A percentile compares a stretch with the other conserved stretches of the same genome.
Evolutionary conservation across 2,888 invertebrate species (phyloP).

Genomic region (Clitarchus hookeri): DNA sequence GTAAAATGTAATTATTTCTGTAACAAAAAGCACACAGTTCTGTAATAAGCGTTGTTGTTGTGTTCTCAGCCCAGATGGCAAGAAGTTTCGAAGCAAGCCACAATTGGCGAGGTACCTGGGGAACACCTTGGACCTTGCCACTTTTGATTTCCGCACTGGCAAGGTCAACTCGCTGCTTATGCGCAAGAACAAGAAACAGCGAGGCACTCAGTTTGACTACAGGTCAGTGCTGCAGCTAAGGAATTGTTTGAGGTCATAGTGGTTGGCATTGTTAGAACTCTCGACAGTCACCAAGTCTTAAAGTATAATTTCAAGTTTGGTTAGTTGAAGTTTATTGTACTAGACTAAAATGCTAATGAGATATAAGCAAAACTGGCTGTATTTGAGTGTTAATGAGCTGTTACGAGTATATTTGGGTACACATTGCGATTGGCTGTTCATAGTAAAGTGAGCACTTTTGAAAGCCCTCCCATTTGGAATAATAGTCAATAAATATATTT

Average conservation of each 20-base stretch:
- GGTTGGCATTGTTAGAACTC: background rate
- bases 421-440: too few species aligned
- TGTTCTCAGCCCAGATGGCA: slow-evolving; percentile 73
- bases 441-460: too few species aligned
- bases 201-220: slow-evolving; percentile 70
- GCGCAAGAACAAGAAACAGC: slow-evolving; percentile 72
- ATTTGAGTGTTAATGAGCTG: too few species aligned
- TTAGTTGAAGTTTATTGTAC: too few species aligned
- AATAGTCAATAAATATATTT: too few species aligned
- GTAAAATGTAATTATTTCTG: background rate
- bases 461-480: too few species aligned
- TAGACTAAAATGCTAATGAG: too few species aligned
- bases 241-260: background rate
- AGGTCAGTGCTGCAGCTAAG: slow-evolving; percentile 54
- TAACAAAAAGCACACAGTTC: background rate
- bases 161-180: slow-evolving; percentile 72
- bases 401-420: too few species aligned
- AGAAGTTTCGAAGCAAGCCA: slow-evolving; percentile 80
- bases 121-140: slow-evolving; percentile 76
- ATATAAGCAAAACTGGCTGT: too few species aligned
- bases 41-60: slow-evolving; percentile 39
- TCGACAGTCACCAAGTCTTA: too few species aligned
- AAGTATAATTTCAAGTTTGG: too few species aligned
- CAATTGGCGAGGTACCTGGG: slow-evolving; percentile 79
- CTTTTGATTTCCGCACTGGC: slow-evolving; percentile 82